Evolutionary conservation across 1,140 invertebrate genomes (phyloP).

Genomic region (Zaprionus ghesquierei): DNA sequence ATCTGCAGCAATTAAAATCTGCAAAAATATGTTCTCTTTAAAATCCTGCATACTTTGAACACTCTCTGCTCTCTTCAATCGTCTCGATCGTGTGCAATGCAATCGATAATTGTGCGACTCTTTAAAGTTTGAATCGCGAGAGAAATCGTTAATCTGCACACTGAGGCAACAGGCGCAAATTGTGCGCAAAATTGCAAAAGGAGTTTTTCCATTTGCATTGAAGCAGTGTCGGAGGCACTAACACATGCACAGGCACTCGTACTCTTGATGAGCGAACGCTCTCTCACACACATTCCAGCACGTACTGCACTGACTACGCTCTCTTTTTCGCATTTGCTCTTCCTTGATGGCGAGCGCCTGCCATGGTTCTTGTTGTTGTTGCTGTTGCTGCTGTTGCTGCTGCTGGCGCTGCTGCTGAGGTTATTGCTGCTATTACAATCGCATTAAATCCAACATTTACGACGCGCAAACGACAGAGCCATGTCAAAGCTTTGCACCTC

Average conservation of each 20-base stretch:
- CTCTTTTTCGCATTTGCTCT: background rate
- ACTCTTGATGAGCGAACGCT: too few species aligned
- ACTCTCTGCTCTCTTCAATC: too few species aligned
- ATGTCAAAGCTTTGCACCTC: background rate
- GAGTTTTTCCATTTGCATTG: background rate
- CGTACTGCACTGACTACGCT: background rate
- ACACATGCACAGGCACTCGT: background rate
- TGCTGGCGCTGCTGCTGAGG: background rate
- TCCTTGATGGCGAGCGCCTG: background rate
- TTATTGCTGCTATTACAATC: constrained; percentile 36
- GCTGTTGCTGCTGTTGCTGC: constrained; percentile 5
- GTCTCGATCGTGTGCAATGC: too few species aligned
- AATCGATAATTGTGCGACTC: too few species aligned
- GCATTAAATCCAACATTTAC: constrained; percentile 39
- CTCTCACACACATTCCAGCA: constrained; percentile 3
- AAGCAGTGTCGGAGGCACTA: background rate
- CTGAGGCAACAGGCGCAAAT: background rate
- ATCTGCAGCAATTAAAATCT: background rate
- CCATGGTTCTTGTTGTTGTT: constrained; percentile 5
- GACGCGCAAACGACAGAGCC: constrained; percentile 24
- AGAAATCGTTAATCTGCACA: background rate
- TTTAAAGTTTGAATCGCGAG: background rate
- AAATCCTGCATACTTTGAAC: too few species aligned
- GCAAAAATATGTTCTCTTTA: background rate
- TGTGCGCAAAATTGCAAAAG: background rate